Evolutionary conservation across 1,140 invertebrate species (phyloP), one percentile per base, ranked within the genome.

Genomic region (Drepana arcuata): DNA sequence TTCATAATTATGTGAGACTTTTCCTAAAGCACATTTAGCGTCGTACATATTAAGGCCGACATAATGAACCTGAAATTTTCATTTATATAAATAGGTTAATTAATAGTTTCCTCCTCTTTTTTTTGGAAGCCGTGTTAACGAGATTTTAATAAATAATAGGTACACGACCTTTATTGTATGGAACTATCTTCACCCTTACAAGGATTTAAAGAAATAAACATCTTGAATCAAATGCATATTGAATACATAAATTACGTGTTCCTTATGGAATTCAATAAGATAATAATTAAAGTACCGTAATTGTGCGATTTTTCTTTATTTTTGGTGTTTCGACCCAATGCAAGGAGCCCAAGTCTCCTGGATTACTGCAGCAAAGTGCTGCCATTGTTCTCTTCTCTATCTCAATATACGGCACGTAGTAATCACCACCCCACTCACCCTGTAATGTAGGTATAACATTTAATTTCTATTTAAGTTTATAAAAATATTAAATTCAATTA

Each of bases 311-410:
- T 7, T 25, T 16, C 5, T 14, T 26, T 10, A 15, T 12, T 7
- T 36, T 29, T 0, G 45, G n/a, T 2, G 18, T 33, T 38, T 61
- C 45, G 7, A 51, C 42, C 64, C 64, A 68, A 0, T 46, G 30
- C 6, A 59, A 34, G 2, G 57, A 55, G 5, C 49, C 30, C 6
- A 59, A 12, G 16, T 58, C 37, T 5, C 60, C 60, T 25, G 11
- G 13, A 28, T 6, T 27, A 16, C 14, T 42, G 50, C 27, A 43
- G 33, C 11, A 68, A 25, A 0, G 40, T 32, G n/a, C 50, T 37
- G 9, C 30, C 31, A 2, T 12, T 21, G 1, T 14, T 14, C 27
- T 26, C 29, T 3, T 7, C 14, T 2, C 7, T 7, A n/a, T 31
- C 44, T 24, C 37, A 24, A 21, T 37, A 15, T 3, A 52, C 9